Evolutionary conservation across 2,888 invertebrate genomes (phyloP).

Genomic region (Lordiphosa andalusiaca): DNA sequence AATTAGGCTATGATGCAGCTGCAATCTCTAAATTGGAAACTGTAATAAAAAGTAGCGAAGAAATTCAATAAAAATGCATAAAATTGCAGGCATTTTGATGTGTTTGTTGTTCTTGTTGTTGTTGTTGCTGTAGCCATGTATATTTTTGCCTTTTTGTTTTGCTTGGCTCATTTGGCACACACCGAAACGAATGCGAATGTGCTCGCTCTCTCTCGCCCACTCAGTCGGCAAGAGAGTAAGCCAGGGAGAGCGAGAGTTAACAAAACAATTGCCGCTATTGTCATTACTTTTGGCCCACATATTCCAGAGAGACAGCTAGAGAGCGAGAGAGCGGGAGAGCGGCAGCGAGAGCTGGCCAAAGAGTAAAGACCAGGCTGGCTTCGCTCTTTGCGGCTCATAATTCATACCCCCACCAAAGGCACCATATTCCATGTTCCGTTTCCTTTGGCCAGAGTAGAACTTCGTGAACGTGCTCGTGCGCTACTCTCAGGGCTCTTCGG

Average conservation of each 20-base stretch:
- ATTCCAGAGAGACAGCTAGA: slow-evolving; percentile 16
- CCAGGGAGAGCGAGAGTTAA: slow-evolving; percentile 21
- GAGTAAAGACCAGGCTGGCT: slow-evolving; percentile 32
- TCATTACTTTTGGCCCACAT: slow-evolving; percentile 71
- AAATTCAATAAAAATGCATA: slow-evolving; percentile 18
- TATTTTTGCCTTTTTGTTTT: slow-evolving; percentile 71
- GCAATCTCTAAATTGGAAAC: slow-evolving; percentile 1
- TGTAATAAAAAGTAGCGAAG: slow-evolving; percentile 9
- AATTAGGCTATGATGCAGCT: slow-evolving; percentile 45
- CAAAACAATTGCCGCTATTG: slow-evolving; percentile 66
- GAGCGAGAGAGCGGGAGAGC: slow-evolving; percentile 1
- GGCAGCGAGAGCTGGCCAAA: slow-evolving; percentile 1
- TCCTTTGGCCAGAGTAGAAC: slow-evolving; percentile 3
- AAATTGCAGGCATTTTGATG: slow-evolving; percentile 23
- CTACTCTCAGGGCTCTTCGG: slow-evolving; percentile 24
- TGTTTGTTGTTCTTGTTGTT: slow-evolving; percentile 19
- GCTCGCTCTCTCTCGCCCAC: slow-evolving; percentile 7
- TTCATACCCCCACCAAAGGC: slow-evolving; percentile 18
- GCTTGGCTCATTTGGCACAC: slow-evolving; percentile 66
- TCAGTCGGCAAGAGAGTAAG: slow-evolving; percentile 22
- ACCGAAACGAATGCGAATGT: slow-evolving; percentile 12
- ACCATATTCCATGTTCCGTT: slow-evolving; percentile 1
- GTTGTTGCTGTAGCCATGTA: slow-evolving; percentile 27
- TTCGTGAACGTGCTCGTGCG: slow-evolving; percentile 16
- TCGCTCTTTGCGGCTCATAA: slow-evolving; percentile 22